Percentiles rank a stretch among this genome's conserved stretches.
Conservation (phyloP, 2,888 invertebrate species). For the Acanthosepion esculentum region DNA sequence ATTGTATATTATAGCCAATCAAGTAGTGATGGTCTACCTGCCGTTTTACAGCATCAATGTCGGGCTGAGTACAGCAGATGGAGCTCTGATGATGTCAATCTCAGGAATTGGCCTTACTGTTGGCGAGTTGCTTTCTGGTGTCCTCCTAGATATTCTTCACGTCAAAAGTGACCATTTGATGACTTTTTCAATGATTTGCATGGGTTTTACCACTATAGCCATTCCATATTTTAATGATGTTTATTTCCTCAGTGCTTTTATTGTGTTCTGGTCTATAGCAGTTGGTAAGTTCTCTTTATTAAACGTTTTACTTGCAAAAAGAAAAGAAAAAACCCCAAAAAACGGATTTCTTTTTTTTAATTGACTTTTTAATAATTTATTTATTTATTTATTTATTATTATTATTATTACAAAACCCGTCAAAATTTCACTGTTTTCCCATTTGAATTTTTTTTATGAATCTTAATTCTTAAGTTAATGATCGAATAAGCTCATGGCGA, state of each 20-base stretch:
- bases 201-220: neutral
- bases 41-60: neutral
- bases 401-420: too few species aligned
- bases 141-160: neutral
- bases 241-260: neutral
- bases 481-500: too few species aligned
- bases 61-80: neutral
- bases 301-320: too few species aligned
- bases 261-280: neutral
- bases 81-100: neutral
- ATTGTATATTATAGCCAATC: neutral
- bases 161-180: neutral
- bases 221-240: neutral
- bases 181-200: neutral
- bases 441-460: too few species aligned
- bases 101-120: neutral
- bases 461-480: too few species aligned
- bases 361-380: too few species aligned
- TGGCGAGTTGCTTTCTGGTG: neutral
- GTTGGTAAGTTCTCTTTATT: neutral
- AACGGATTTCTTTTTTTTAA: too few species aligned
- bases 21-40: neutral
- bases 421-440: too few species aligned
- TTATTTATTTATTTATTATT: too few species aligned
- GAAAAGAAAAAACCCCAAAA: too few species aligned